Percentiles rank a stretch among this genome's conserved stretches.
These are phyloP conservation scores for Psilopogon haemacephalus DNA, from an alignment of 2,113 vertebrate species.

Conservation along the genomic window DNA sequence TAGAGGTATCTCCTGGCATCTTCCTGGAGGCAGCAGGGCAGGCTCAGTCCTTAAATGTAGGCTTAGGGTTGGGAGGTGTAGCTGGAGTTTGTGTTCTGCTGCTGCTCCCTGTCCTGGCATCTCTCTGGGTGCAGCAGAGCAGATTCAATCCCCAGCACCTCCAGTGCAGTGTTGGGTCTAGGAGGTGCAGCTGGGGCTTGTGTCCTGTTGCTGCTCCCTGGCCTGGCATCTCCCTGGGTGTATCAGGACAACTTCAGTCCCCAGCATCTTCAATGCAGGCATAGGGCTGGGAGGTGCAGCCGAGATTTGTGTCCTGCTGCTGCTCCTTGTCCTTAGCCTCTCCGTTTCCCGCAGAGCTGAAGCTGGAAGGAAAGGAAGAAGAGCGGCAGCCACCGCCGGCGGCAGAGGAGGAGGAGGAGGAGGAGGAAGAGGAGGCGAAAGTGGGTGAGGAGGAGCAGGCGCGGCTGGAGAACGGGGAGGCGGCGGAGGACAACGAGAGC, in stretches of 20 bases:
- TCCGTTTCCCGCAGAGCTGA: not conserved
- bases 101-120: not conserved
- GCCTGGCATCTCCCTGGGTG: rapidly evolving
- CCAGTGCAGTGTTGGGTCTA: not conserved
- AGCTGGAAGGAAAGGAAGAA: slow-evolving; percentile 61
- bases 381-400: not conserved
- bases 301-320: not conserved
- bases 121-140: rapidly evolving
- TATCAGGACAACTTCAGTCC: not conserved
- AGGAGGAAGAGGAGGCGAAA: not conserved
- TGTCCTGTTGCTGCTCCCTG: not conserved
- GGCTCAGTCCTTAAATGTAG: rapidly evolving
- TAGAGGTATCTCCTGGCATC: too few relatives aligned
- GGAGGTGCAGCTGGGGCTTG: not conserved
- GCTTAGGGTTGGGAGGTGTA: not conserved
- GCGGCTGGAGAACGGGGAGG: slow-evolving; percentile 47
- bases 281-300: not conserved
- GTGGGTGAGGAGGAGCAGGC: not conserved
- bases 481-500: slow-evolving; percentile 62
- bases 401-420: not conserved
- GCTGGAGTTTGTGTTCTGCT: not conserved
- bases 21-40: too few relatives aligned
- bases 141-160: too few relatives aligned
- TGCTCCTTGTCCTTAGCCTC: rapidly evolving
- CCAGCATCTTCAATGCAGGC: rapidly evolving